phyloP scores from a whole-genome alignment of 2,113 vertebrate species.

The Zapus hudsonius region DNA sequence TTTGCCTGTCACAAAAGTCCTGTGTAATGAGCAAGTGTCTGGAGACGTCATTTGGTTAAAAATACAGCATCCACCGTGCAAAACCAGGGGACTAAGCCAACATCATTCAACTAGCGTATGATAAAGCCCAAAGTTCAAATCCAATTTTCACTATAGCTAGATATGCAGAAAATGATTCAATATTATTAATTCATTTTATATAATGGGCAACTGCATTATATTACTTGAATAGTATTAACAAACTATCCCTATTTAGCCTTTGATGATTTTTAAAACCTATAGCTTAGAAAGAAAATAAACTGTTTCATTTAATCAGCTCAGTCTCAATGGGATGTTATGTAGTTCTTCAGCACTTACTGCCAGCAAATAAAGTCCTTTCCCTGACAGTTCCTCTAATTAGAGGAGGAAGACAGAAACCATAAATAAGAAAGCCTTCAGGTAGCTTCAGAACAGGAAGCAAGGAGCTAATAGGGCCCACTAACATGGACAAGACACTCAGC shows the following conservation, averaged over 20 bases:
- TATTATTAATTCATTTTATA: conserved; percentile 25
- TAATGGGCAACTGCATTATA: background rate
- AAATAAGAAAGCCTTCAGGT: background rate
- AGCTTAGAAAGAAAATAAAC: background rate
- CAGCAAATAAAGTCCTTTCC: background rate
- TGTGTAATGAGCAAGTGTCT: background rate
- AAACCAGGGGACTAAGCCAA: conserved; percentile 18
- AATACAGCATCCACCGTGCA: background rate
- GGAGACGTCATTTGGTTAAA: background rate
- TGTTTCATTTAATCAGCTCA: background rate
- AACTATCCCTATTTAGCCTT: background rate
- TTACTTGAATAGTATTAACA: background rate
- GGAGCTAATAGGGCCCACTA: background rate
- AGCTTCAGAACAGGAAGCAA: background rate
- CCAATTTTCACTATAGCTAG: conserved; percentile 3
- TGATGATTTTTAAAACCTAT: background rate
- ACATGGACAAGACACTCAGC: background rate
- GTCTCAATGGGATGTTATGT: background rate
- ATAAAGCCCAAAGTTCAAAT: background rate
- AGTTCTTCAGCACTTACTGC: background rate
- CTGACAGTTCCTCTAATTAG: conserved; percentile 6
- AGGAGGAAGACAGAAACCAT: background rate
- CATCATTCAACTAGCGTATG: background rate
- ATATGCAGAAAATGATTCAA: background rate
- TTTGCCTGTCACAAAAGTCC: too few relatives aligned